Evolutionary conservation across 2,888 invertebrate genomes (phyloP), one percentile per base, ranked within the genome.

Genomic region (Pinctada fucata): DNA sequence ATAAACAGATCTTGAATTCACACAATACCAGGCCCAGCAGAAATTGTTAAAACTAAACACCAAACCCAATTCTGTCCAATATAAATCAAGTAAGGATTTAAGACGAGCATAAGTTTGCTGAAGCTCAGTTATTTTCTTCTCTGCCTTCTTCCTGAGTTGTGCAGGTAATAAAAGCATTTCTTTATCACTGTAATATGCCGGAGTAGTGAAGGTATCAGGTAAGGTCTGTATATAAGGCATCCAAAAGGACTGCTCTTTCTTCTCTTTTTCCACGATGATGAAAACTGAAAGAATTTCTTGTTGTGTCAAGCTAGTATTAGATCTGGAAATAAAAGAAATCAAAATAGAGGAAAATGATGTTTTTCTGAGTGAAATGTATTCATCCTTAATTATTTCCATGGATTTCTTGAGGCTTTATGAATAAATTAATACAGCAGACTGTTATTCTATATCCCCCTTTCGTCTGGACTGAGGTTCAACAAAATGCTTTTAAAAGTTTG

Each of bases 1-100:
- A 91, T 95, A 97, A 31, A 97, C 96, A 89, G 96, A 95, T 90
- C 97, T 94, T 3, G 97, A 96, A 92, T 97, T 97, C 0, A 97
- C 96, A 85, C 95, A 95, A 90, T 95, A 95, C 93, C 96, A 97
- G 10, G 96, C 96, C 96, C 96, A 97, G 87, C 94, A 94, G 92
- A 95, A 97, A 69, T 93, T 90, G 52, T 94, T 91, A 78, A 94
- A 92, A 58, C 93, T 93, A 16, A 89, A 72, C n/a, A 75, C 45
- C 8, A 80, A 47, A 76, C 72, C 74, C 58, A 83, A 81, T 45
- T 75, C 76, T 31, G 77, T 73, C 82, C 81, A 83, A 10, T 76
- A 45, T 6, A 16, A 68, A 70, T 71, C 71, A 48, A 78, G 74
- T 75, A 82, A 84, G 13, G 67, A 3, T 65, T 58, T 65, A 6